phyloP scores from a whole-genome alignment of 2,888 invertebrate species.

The Agriopis leucophaearia region DNA sequence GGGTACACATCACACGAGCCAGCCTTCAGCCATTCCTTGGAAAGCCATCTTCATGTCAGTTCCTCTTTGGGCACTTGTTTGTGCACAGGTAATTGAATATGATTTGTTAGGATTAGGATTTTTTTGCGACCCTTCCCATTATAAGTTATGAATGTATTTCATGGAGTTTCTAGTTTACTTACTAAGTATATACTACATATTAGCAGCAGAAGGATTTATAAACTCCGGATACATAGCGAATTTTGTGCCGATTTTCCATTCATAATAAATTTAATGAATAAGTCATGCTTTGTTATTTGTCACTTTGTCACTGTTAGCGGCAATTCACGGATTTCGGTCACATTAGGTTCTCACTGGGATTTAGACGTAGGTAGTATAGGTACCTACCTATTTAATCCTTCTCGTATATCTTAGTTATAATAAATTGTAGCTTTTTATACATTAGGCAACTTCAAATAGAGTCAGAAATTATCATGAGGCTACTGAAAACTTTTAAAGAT shows the following conservation, averaged over 20 bases:
- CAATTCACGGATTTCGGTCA: conserved; percentile 12
- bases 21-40: conserved; percentile 90
- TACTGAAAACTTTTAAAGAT: not conserved
- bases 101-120: not conserved
- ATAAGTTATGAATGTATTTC: not conserved
- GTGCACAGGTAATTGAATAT: conserved; percentile 85
- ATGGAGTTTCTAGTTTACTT: not conserved
- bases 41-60: conserved; percentile 88
- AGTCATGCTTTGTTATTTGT: conserved; percentile 39
- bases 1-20: conserved; percentile 83
- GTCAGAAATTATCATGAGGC: not conserved
- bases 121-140: not conserved
- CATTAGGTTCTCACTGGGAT: conserved; percentile 14
- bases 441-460: not conserved
- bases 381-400: no score
- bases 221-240: conserved; percentile 5
- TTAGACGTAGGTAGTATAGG: not conserved
- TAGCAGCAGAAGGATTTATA: not conserved
- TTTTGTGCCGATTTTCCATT: conserved; percentile 28
- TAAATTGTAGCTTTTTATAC: not conserved
- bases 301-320: conserved; percentile 23
- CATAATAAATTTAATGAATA: conserved; percentile 38
- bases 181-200: not conserved
- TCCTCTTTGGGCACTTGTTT: conserved; percentile 91
- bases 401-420: not conserved